Conservation (phyloP, 2,888 invertebrate genomes). For the Operophtera brumata region DNA sequence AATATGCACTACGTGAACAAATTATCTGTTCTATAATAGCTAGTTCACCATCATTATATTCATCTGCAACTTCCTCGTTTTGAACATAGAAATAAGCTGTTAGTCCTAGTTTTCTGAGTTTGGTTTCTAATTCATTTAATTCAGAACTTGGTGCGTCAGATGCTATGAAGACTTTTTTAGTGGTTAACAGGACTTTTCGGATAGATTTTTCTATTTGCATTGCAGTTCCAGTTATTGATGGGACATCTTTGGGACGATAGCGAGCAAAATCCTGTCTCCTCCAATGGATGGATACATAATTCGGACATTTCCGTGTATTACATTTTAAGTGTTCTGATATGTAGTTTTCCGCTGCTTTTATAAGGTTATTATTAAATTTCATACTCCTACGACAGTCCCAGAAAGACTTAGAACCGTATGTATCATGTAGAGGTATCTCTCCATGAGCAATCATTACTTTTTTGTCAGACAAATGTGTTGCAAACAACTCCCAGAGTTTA, state of each 20-base stretch:
- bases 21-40: conserved; percentile 98
- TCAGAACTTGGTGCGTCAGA: conserved; percentile 88
- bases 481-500: conserved; percentile 82
- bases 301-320: conserved; percentile 69
- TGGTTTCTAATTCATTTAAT: conserved; percentile 64
- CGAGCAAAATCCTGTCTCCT: conserved; percentile 92
- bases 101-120: conserved; percentile 61
- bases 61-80: conserved; percentile 63
- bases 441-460: conserved; percentile 87
- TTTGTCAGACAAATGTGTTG: conserved; percentile 58
- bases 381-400: conserved; percentile 95
- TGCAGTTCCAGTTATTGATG: conserved; percentile 88
- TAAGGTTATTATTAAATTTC: conserved; percentile 88
- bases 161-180: conserved; percentile 86
- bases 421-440: conserved; percentile 92
- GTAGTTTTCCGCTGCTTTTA: conserved; percentile 85
- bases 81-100: conserved; percentile 63
- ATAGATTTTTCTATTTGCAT: conserved; percentile 84
- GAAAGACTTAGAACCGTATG: conserved; percentile 90
- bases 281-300: conserved; percentile 92
- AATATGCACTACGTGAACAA: conserved; percentile 92
- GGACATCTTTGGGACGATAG: conserved; percentile 87
- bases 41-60: conserved; percentile 89
- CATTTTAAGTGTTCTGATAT: conserved; percentile 54
- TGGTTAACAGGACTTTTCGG: conserved; percentile 65